These are phyloP conservation scores for Engystomops pustulosus DNA, from an alignment of 2,113 vertebrate genomes.

Conservation along the genomic window DNA sequence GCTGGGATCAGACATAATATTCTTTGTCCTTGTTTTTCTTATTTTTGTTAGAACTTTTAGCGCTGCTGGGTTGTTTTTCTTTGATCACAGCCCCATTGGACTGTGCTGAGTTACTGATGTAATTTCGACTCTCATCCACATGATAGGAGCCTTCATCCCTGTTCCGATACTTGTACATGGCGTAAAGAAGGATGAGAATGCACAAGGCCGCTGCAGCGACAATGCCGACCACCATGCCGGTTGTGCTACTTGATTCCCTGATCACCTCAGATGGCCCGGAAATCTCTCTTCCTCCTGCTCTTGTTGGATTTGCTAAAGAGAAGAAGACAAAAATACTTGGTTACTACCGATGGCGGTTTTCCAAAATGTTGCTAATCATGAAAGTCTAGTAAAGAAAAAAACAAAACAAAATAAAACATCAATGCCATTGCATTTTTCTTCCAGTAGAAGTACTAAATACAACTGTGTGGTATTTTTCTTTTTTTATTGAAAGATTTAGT, in stretches of 20 bases:
- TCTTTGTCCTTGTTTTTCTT: constrained; percentile 99
- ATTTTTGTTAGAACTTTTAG: constrained; percentile 91
- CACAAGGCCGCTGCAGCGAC: constrained; percentile 94
- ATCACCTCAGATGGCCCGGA: constrained; percentile 90
- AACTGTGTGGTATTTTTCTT: neutral
- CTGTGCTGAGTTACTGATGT: constrained; percentile 99
- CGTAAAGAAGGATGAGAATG: constrained; percentile 98
- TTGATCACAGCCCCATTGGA: constrained; percentile 96
- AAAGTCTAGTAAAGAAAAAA: neutral
- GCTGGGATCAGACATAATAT: constrained; percentile 95
- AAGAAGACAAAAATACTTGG: constrained; percentile 66
- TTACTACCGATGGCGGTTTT: constrained; percentile 55
- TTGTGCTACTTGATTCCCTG: constrained; percentile 95
- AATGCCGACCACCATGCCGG: constrained; percentile 97
- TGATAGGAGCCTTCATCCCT: constrained; percentile 97
- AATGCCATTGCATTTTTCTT: neutral
- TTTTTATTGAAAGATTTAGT: neutral
- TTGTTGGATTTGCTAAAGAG: constrained; percentile 89
- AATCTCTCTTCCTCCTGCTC: constrained; percentile 82
- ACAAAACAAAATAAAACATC: neutral
- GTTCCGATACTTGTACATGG: constrained; percentile 99
- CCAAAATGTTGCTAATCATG: neutral
- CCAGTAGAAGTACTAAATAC: neutral
- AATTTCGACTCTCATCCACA: constrained; percentile 98
- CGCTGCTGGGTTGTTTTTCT: constrained; percentile 91